phyloP scores from a whole-genome alignment of 1,140 invertebrate species.

The Drosophila tristis region DNA sequence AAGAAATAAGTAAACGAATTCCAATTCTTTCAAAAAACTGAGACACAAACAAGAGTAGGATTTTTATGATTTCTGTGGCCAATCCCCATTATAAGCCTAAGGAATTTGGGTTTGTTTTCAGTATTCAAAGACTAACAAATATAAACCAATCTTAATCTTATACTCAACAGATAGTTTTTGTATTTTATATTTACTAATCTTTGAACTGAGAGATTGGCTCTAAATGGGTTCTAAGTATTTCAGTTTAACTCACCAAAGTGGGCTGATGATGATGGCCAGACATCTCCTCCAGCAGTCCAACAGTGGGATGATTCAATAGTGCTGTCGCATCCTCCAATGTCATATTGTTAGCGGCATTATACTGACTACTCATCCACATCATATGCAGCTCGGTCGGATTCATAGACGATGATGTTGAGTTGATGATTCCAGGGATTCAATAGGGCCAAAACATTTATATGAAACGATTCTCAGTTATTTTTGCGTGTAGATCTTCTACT shows the following conservation, averaged over 20 bases:
- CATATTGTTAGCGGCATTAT: constrained; percentile 74
- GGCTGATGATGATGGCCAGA: constrained; percentile 66
- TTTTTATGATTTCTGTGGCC: constrained; percentile 16
- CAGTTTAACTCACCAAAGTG: constrained; percentile 69
- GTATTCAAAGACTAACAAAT: constrained; percentile 46
- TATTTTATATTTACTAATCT: constrained; percentile 45
- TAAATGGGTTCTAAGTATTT: constrained; percentile 31
- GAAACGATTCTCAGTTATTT: neutral
- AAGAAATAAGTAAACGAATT: constrained; percentile 82
- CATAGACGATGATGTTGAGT: constrained; percentile 40
- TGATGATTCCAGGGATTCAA: neutral
- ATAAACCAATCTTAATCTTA: constrained; percentile 10
- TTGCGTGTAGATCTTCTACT: too few species aligned
- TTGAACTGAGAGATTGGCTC: constrained; percentile 44
- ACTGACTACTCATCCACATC: constrained; percentile 90
- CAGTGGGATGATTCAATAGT: constrained; percentile 65
- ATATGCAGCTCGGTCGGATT: constrained; percentile 88
- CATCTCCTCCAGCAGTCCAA: constrained; percentile 83
- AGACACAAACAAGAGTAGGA: constrained; percentile 52
- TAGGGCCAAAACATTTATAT: constrained; percentile 32
- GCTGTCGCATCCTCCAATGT: constrained; percentile 75
- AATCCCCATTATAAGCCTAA: constrained; percentile 47
- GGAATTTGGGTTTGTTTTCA: constrained; percentile 66
- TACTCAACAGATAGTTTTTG: neutral
- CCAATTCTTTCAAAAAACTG: constrained; percentile 59